Conservation (phyloP, 1,140 invertebrate genomes). For the Argopecten irradians region DNA sequence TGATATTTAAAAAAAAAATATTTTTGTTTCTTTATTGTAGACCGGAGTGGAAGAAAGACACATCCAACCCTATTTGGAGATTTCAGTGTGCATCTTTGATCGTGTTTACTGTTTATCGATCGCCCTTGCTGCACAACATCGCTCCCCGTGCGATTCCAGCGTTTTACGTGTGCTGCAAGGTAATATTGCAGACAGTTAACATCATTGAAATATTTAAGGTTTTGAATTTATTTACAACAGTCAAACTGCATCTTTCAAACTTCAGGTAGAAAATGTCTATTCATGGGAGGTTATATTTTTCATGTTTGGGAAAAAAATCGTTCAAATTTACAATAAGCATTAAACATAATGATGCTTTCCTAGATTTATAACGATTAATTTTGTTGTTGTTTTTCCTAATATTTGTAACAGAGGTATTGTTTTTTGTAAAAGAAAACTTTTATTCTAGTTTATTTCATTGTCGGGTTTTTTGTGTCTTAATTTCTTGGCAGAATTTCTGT, state of each 20-base stretch:
- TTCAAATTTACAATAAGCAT: no score
- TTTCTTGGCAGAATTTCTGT: not conserved
- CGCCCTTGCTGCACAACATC: conserved; percentile 4
- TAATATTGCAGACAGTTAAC: conserved; percentile 12
- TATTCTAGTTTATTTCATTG: not conserved
- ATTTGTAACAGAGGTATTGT: not conserved
- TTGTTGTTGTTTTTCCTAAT: not conserved
- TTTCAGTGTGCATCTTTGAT: not conserved
- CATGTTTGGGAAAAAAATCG: no score
- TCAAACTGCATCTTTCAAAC: no score
- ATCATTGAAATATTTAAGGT: not conserved
- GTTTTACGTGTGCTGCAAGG: conserved; percentile 9
- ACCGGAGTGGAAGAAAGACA: not conserved
- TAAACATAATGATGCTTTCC: not conserved
- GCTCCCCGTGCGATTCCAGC: conserved; percentile 12
- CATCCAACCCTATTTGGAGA: not conserved
- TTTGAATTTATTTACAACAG: not conserved
- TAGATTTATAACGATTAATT: not conserved
- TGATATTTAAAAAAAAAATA: conserved; percentile 1
- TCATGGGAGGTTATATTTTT: no score
- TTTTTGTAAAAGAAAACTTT: not conserved
- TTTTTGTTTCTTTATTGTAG: not conserved
- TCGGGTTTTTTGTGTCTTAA: not conserved
- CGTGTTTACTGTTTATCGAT: conserved; percentile 13
- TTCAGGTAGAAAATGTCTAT: no score